Evolutionary conservation across 2,888 invertebrate genomes (phyloP).

Genomic region (Drosophila rubida): DNA sequence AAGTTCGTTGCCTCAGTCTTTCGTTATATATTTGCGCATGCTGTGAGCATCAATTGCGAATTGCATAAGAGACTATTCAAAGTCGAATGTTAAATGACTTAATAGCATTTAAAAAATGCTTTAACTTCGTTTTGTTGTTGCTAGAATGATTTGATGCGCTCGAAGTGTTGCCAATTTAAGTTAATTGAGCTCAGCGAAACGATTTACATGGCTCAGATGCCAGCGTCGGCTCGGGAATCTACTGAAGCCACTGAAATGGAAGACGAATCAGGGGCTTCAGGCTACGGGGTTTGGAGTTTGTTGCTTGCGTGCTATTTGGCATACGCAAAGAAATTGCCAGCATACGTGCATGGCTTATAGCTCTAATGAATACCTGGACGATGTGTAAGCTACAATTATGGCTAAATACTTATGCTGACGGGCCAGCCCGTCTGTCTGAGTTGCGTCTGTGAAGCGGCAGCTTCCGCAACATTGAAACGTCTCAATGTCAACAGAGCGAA

Average conservation of each 20-base stretch:
- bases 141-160: constrained; percentile 72
- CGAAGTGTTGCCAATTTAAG: constrained; percentile 61
- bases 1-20: constrained; percentile 78
- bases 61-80: constrained; percentile 41
- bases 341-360: constrained; percentile 31
- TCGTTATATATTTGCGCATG: constrained; percentile 44
- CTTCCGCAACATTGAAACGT: constrained; percentile 65
- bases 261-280: constrained; percentile 1
- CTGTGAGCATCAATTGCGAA: constrained; percentile 12
- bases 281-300: neutral
- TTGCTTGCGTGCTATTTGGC: constrained; percentile 31
- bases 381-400: constrained; percentile 63
- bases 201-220: constrained; percentile 55
- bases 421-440: neutral
- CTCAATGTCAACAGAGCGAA: constrained; percentile 69
- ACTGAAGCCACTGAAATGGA: constrained; percentile 17
- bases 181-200: constrained; percentile 65
- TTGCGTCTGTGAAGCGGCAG: constrained; percentile 27
- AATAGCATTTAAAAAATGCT: constrained; percentile 58
- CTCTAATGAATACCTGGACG: constrained; percentile 48
- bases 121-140: constrained; percentile 25
- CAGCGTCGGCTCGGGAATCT: neutral
- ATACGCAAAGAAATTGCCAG: constrained; percentile 43
- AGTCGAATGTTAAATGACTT: constrained; percentile 61
- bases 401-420: constrained; percentile 52